Evolutionary conservation across 2,113 vertebrate genomes (phyloP).

Genomic region (Coregonus clupeaformis): DNA sequence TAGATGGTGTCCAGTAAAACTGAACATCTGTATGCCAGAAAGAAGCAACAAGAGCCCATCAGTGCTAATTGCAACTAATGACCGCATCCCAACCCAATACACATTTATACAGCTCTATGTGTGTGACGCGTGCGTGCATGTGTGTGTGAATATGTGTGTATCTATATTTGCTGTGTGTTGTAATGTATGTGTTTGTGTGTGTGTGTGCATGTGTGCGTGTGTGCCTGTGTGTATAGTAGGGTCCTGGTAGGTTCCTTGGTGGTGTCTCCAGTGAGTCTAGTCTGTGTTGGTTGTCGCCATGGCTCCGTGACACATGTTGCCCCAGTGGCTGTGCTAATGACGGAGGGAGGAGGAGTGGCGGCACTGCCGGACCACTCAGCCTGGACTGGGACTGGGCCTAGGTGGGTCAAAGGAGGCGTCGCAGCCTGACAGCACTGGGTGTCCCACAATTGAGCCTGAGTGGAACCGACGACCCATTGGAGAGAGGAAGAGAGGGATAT

Average conservation of each 20-base stretch:
- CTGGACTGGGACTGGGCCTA: conserved; percentile 55
- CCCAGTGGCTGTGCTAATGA: conserved; percentile 54
- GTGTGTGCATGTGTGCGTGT: conserved; percentile 11
- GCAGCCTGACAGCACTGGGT: conserved; percentile 79
- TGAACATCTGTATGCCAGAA: neutral
- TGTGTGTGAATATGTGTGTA: neutral
- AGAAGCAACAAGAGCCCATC: neutral
- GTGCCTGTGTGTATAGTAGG: conserved; percentile 1
- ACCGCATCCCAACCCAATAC: conserved; percentile 1
- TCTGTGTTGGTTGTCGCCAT: conserved; percentile 10
- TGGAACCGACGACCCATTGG: conserved; percentile 66
- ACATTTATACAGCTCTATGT: neutral
- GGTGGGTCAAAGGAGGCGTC: conserved; percentile 74
- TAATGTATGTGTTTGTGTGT: conserved; percentile 1
- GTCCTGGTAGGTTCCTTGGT: neutral
- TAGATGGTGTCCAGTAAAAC: too few species aligned
- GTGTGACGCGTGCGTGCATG: neutral
- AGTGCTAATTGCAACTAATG: conserved; percentile 4
- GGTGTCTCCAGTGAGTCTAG: conserved; percentile 35
- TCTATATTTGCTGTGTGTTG: neutral
- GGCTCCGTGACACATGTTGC: conserved; percentile 44
- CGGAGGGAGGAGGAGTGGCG: conserved; percentile 49
- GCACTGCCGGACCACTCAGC: conserved; percentile 54
- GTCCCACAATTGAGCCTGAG: conserved; percentile 81
- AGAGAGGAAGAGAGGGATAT: conserved; percentile 19